These are phyloP conservation scores for Homarus americanus DNA, from an alignment of 1,140 invertebrate species.

Conservation along the genomic window DNA sequence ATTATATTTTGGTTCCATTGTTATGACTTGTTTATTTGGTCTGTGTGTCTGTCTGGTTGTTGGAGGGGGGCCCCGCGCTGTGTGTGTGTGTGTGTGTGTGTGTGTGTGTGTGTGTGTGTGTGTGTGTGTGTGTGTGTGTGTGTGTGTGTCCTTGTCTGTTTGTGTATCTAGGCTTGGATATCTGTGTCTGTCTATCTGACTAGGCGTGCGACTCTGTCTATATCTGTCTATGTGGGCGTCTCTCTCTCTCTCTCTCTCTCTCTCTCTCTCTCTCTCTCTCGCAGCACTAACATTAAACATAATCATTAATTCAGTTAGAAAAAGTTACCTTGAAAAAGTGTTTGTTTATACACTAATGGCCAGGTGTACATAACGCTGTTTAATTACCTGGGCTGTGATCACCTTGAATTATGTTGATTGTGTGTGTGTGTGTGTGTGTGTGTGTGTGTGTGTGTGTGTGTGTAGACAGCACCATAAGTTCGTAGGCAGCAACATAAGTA, in stretches of 20 bases:
- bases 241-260: neutral
- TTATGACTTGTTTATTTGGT: neutral
- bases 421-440: neutral
- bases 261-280: neutral
- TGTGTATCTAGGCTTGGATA: too few relatives aligned
- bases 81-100: constrained; percentile 26
- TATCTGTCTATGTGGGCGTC: constrained; percentile 9
- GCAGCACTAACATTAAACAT: too few relatives aligned
- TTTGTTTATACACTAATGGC: neutral
- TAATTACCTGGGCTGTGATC: neutral
- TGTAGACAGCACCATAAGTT: neutral
- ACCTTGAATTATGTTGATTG: neutral
- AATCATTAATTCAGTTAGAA: neutral
- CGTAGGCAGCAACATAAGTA: too few relatives aligned
- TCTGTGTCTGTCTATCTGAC: neutral
- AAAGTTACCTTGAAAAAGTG: neutral
- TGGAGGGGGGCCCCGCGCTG: too few relatives aligned
- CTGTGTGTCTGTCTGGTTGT: constrained; percentile 1
- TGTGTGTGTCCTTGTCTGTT: neutral
- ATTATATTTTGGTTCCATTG: neutral
- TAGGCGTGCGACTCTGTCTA: neutral
- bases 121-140: constrained; percentile 18
- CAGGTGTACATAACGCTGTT: neutral
- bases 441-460: neutral
- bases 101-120: constrained; percentile 17